Base-by-base conservation (phyloP, 64 coral and sea anemone species). In the Acropora yongei region DNA sequence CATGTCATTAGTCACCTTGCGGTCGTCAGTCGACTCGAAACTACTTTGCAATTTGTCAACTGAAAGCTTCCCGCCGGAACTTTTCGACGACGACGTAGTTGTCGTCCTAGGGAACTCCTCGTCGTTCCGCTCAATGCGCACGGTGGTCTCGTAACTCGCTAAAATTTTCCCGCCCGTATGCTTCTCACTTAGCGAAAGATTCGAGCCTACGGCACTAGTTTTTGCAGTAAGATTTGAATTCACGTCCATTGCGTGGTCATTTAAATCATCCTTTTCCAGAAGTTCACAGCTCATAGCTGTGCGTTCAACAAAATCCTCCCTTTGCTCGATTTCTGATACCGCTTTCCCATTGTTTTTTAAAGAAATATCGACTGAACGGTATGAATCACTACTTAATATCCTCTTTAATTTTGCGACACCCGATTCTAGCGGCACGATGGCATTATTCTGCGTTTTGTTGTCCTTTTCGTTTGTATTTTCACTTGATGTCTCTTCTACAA, bases 171-270 rank as follows among this genome's bases (percentile, higher is more conserved):
- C 61, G 12, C 12, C 16, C 17, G 46, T 20, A 19, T 43, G 11
- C 49, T 77, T 49, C 14, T 71, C 65, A 9, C 7, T n/a, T 17
- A 85, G 30, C 2, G 60, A 84, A 68, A 84, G 5, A 7, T 68
- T 68, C 2, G 44, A 49, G 8, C 57, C 51, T 9, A 30, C 30
- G 30, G 30, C 30, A 30, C 30, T 30, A 30, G 79, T 10, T 61
- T 57, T n/a, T 19, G 39, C 8, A 81, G 57, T 20, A 39, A 71
- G 61, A 65, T 85, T 85, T 7, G 65, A 85, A 69, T 85, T 85
- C 45, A 48, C 82, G 58, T 85, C 82, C 5, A 65, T 85, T 45
- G 65, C 7, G 6, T 83, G 60, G 66, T 83, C 60, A 44, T 67
- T 41, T 17, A 66, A 83, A 67, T 42, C 60, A 67, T 46, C 65